phyloP scores from a whole-genome alignment of 2,113 vertebrate genomes.

The Uria lomvia region DNA sequence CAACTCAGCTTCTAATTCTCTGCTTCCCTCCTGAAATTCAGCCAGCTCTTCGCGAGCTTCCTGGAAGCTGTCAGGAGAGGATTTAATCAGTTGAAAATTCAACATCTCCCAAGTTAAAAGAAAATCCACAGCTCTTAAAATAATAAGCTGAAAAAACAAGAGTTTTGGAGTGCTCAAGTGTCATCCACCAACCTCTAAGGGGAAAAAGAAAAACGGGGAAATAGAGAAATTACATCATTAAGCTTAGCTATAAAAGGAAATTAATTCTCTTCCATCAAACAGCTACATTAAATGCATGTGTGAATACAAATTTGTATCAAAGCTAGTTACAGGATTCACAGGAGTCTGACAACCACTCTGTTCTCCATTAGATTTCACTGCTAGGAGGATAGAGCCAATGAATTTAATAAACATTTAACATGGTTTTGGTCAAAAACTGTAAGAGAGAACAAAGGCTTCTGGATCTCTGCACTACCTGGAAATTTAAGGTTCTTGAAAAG shows the following conservation, averaged over 20 bases:
- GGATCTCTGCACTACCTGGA: background rate
- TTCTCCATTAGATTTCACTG: background rate
- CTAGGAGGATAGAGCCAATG: background rate
- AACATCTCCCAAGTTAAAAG: background rate
- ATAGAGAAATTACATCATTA: background rate
- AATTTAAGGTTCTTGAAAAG: background rate
- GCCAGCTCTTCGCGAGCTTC: conserved; percentile 95
- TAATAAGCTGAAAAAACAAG: background rate
- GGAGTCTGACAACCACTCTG: background rate
- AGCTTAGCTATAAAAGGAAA: background rate
- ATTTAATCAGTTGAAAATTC: background rate
- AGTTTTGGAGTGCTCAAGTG: background rate
- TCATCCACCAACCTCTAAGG: background rate
- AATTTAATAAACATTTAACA: background rate
- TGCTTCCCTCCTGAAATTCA: conserved; percentile 97
- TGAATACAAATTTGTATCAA: background rate
- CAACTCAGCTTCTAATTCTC: conserved; percentile 95
- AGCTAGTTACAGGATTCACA: background rate
- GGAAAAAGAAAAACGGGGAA: background rate
- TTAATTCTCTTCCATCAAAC: background rate
- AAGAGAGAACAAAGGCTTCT: background rate
- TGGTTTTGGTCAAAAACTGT: background rate
- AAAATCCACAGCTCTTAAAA: background rate
- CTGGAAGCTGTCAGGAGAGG: conserved; percentile 79
- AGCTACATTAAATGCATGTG: background rate